Base-by-base conservation (phyloP, 1,140 invertebrate species). In the Araneus ventricosus region DNA sequence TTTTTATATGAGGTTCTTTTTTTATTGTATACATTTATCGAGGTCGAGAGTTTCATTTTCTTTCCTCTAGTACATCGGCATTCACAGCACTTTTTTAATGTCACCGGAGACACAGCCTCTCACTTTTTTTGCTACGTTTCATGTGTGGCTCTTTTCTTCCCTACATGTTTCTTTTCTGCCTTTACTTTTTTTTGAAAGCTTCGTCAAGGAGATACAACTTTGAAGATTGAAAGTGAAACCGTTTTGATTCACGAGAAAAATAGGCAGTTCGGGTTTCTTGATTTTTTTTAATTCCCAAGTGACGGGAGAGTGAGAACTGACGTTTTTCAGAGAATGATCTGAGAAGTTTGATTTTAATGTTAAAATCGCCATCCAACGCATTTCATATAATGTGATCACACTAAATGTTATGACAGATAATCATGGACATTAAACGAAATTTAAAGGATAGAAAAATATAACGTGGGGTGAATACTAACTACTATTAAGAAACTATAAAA, bases 21-120 rank as follows among this genome's bases (percentile, higher is more conserved):
- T 41, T 86, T 86, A 61, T 86, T 61, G 84, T 86, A 70, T 79
- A 79, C 88, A 57, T 89, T 89, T 79, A 89, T 79, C 45, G 67
- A 89, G 88, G 37, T 79, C 63, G 88, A 63, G 67, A 79, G n/a
- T 89, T 89, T 89, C 88, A 89, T 89, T 89, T 89, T 89, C 67
- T 79, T 79, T 89, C 45, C n/a, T 52, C 57, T 27, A 34, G n/a
- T 79, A 79, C 88, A 88, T 88, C 86, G 59, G 4, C 61, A 88
- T 88, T 88, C 86, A 88, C 34, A 45, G 61, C 34, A 45, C 27
- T 89, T 89, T 89, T 57, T 52, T 79, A 79, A 79, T 89, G 63
- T 67, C 88, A 89, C 88, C 10, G 37, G 88, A 89, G 70, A 75
- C 27, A 7, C 5, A 34, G 41, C 79, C 30, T 45, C 30, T 17